Evolutionary conservation across 1,140 invertebrate species (phyloP).

Genomic region (Orchesella cincta): DNA sequence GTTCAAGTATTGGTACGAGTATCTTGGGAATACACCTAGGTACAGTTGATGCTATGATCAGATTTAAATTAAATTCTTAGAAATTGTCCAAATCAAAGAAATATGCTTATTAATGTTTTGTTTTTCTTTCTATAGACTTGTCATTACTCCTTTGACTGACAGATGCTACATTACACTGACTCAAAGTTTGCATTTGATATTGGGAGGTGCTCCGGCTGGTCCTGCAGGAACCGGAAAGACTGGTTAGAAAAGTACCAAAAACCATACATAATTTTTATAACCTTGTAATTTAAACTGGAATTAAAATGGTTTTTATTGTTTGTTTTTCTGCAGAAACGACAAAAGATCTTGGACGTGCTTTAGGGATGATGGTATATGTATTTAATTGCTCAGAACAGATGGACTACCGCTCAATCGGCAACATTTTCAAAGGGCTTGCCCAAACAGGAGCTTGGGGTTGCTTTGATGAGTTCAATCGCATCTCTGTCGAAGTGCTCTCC

Average conservation of each 20-base stretch:
- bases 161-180: conserved; percentile 89
- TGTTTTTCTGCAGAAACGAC: conserved; percentile 93
- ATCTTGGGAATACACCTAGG: conserved; percentile 87
- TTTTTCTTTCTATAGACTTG: conserved; percentile 55
- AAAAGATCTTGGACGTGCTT: conserved; percentile 84
- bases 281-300: neutral
- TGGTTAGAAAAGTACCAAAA: too few species aligned
- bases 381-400: conserved; percentile 96
- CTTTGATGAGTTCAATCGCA: conserved; percentile 94
- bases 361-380: conserved; percentile 92
- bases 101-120: neutral
- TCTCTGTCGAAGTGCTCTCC: conserved; percentile 87
- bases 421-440: conserved; percentile 85
- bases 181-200: conserved; percentile 75
- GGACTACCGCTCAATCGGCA: conserved; percentile 87
- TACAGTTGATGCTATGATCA: neutral
- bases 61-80: too few species aligned
- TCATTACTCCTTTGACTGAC: conserved; percentile 66
- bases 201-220: conserved; percentile 89
- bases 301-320: conserved; percentile 54
- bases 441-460: conserved; percentile 95
- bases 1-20: conserved; percentile 91
- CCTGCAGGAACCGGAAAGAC: conserved; percentile 61
- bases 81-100: neutral
- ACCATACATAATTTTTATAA: neutral